Evolutionary conservation across 2,888 invertebrate species (phyloP).

Genomic region (Pollenia angustigena): DNA sequence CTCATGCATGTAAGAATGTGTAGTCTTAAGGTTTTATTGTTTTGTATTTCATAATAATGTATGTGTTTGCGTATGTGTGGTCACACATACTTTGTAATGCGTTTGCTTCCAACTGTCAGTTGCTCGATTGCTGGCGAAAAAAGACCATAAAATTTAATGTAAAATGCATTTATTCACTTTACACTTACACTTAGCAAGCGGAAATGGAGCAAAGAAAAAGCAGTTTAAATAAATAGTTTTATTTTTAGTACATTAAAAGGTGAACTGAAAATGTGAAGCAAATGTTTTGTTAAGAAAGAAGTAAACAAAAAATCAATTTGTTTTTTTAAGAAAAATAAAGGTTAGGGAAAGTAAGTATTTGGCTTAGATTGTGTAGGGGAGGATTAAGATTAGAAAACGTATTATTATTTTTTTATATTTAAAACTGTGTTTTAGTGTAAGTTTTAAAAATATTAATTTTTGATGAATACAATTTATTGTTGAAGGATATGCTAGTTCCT

Average conservation of each 20-base stretch:
- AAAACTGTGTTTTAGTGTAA: no score
- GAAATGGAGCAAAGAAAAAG: slow-evolving; percentile 45
- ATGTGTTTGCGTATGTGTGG: background rate
- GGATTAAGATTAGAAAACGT: no score
- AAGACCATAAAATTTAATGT: slow-evolving; percentile 64
- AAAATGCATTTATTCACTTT: slow-evolving; percentile 40
- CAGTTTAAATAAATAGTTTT: slow-evolving; percentile 42
- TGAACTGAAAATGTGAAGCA: slow-evolving; percentile 1
- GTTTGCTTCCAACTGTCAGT: slow-evolving; percentile 14
- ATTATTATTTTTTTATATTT: no score
- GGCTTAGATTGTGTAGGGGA: no score
- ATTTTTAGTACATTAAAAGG: slow-evolving; percentile 28
- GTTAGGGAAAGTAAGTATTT: background rate
- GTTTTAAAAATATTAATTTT: no score
- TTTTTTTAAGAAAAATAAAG: background rate
- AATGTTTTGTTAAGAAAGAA: slow-evolving; percentile 9
- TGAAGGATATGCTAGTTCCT: no score
- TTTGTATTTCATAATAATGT: no score
- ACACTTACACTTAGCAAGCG: slow-evolving; percentile 30
- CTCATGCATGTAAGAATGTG: slow-evolving; percentile 13
- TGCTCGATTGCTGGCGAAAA: slow-evolving; percentile 28
- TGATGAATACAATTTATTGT: no score
- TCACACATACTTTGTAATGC: slow-evolving; percentile 1
- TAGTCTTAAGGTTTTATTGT: slow-evolving; percentile 2
- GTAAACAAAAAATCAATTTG: slow-evolving; percentile 28